Conservation (phyloP, 2,888 invertebrate species). For the Ennomos erosarius region DNA sequence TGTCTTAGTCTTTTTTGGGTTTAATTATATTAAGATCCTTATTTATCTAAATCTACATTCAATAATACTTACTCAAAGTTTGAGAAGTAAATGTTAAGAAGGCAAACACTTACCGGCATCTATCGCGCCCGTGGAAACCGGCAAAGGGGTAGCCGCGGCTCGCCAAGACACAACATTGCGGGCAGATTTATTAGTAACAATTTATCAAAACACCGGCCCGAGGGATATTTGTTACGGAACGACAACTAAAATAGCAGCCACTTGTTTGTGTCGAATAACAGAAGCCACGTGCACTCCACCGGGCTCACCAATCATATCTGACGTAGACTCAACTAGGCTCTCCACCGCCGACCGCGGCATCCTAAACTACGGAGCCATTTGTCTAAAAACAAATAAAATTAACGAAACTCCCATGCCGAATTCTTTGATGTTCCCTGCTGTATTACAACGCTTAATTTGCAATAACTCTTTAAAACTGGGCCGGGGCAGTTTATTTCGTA, state of each 20-base stretch:
- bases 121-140: slow-evolving; percentile 36
- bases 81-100: too few species aligned
- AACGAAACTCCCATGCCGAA: slow-evolving; percentile 29
- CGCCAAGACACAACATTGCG: slow-evolving; percentile 33
- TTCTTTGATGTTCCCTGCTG: slow-evolving; percentile 60
- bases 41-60: neutral
- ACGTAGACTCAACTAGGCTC: slow-evolving; percentile 39
- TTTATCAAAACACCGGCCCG: slow-evolving; percentile 54
- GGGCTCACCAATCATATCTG: slow-evolving; percentile 66
- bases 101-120: slow-evolving; percentile 40
- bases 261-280: slow-evolving; percentile 55
- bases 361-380: slow-evolving; percentile 37
- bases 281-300: slow-evolving; percentile 57
- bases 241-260: slow-evolving; percentile 58
- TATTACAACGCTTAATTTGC: slow-evolving; percentile 55
- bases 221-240: slow-evolving; percentile 57
- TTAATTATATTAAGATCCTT: neutral
- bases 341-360: slow-evolving; percentile 22
- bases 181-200: slow-evolving; percentile 39
- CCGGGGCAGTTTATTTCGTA: slow-evolving; percentile 64
- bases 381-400: slow-evolving; percentile 52
- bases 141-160: slow-evolving; percentile 19
- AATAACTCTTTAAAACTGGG: slow-evolving; percentile 66
- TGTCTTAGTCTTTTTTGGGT: neutral
- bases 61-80: slow-evolving; percentile 1